These are phyloP conservation scores for Brachylomia viminalis DNA, from an alignment of 2,888 invertebrate genomes.

Conservation along the genomic window DNA sequence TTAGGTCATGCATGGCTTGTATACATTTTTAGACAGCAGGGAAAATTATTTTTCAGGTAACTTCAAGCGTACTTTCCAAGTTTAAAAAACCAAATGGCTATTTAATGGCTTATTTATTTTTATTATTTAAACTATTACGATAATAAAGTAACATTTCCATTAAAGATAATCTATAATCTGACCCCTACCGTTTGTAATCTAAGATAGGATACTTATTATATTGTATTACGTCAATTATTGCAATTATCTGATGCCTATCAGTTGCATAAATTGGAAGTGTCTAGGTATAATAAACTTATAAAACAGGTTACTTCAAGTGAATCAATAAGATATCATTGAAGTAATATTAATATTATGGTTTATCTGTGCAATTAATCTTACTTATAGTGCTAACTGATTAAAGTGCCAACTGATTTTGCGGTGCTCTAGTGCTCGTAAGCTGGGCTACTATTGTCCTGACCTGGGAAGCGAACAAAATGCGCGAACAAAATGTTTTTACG, in stretches of 20 bases:
- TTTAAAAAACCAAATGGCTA: no score
- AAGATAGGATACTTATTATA: slow-evolving; percentile 21
- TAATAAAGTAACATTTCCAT: slow-evolving; percentile 32
- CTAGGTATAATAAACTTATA: slow-evolving; percentile 30
- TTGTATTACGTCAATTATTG: slow-evolving; percentile 35
- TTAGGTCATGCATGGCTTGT: no score
- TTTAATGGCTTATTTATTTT: no score
- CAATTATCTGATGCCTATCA: slow-evolving; percentile 37
- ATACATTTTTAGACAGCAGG: no score
- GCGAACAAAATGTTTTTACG: background rate
- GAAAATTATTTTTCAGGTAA: no score
- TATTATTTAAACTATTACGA: slow-evolving; percentile 11
- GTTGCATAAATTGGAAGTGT: slow-evolving; percentile 19
- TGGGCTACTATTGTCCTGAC: no score
- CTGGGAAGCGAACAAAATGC: no score
- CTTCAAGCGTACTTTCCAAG: no score
- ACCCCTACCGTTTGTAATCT: slow-evolving; percentile 15
- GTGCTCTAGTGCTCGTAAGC: no score
- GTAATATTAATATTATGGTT: background rate
- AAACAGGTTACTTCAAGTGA: slow-evolving; percentile 19
- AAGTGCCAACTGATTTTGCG: background rate
- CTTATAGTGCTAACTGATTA: background rate
- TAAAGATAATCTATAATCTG: slow-evolving; percentile 13
- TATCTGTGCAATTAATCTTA: slow-evolving; percentile 13
- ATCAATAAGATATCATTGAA: slow-evolving; percentile 27